These are phyloP conservation scores for Drosophila tanythrix DNA, from an alignment of 2,888 invertebrate species.

Conservation along the genomic window DNA sequence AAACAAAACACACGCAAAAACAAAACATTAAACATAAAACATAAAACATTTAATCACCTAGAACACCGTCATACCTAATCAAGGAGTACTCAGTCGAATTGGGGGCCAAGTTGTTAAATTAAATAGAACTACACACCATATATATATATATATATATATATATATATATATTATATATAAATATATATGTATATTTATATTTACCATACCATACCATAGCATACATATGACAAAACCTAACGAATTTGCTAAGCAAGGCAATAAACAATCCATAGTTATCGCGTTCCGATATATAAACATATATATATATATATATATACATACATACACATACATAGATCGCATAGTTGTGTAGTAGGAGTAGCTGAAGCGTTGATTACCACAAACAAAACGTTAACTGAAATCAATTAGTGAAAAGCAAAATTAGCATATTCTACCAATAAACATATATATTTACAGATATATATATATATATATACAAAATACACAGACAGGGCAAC, in stretches of 20 bases:
- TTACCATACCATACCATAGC: slow-evolving; percentile 29
- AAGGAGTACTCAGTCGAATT: slow-evolving; percentile 57
- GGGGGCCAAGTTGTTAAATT: slow-evolving; percentile 70
- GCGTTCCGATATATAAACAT: slow-evolving; percentile 36
- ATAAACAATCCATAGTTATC: slow-evolving; percentile 63
- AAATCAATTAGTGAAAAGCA: slow-evolving; percentile 72
- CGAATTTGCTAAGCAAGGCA: slow-evolving; percentile 82
- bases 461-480: slow-evolving; percentile 28
- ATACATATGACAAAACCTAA: slow-evolving; percentile 59
- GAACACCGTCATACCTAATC: slow-evolving; percentile 13
- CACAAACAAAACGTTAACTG: slow-evolving; percentile 58
- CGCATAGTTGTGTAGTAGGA: slow-evolving; percentile 30
- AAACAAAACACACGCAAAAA: slow-evolving; percentile 25
- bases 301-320: not conserved
- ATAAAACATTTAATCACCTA: slow-evolving; percentile 29
- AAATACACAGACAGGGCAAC: slow-evolving; percentile 45
- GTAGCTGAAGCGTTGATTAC: slow-evolving; percentile 45
- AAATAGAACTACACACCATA: slow-evolving; percentile 51
- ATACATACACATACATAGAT: slow-evolving; percentile 13
- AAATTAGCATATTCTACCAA: slow-evolving; percentile 51
- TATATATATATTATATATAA: slow-evolving; percentile 32
- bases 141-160: slow-evolving; percentile 19
- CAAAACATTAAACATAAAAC: slow-evolving; percentile 25
- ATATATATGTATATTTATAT: slow-evolving; percentile 34
- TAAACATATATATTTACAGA: slow-evolving; percentile 38